Conservation (phyloP, 1,140 invertebrate species). For the Trichogramma pretiosum region DNA sequence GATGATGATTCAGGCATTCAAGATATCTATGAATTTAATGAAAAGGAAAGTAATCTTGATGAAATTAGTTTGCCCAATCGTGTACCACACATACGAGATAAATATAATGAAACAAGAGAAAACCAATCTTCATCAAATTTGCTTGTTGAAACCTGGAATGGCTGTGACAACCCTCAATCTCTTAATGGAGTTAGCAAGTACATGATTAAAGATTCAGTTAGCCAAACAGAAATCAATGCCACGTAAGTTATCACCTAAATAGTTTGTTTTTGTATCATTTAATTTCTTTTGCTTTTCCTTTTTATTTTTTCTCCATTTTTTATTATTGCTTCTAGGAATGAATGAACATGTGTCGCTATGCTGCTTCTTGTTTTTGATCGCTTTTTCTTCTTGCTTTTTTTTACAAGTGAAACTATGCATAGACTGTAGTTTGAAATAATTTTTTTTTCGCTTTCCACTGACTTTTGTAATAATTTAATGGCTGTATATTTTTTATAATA, state of each 20-base stretch:
- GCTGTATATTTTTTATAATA: too few species aligned
- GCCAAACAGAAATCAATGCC: slow-evolving; percentile 17
- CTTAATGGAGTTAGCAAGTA: slow-evolving; percentile 13
- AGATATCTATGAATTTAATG: slow-evolving; percentile 43
- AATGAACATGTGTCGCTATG: too few species aligned
- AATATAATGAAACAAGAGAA: slow-evolving; percentile 28
- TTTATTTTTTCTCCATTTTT: not conserved
- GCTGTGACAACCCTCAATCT: slow-evolving; percentile 17
- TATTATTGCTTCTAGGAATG: too few species aligned
- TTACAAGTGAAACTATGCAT: too few species aligned
- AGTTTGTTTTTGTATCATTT: not conserved
- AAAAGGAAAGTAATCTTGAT: slow-evolving; percentile 41
- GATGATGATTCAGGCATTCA: slow-evolving; percentile 45
- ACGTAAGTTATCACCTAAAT: slow-evolving; percentile 13
- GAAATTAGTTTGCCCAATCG: slow-evolving; percentile 31
- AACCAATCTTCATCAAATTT: slow-evolving; percentile 24
- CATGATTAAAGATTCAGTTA: slow-evolving; percentile 22
- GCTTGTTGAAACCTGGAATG: slow-evolving; percentile 29
- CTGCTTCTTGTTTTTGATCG: too few species aligned
- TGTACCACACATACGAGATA: slow-evolving; percentile 25
- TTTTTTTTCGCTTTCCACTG: too few species aligned
- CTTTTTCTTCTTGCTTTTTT: too few species aligned
- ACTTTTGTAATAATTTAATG: not conserved
- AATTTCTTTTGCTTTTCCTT: not conserved
- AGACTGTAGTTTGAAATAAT: too few species aligned